These are phyloP conservation scores for Aurelia sp. DNA, from an alignment of 30 jellyfish, hydroid and myxozoan species.

Conservation along the genomic window DNA sequence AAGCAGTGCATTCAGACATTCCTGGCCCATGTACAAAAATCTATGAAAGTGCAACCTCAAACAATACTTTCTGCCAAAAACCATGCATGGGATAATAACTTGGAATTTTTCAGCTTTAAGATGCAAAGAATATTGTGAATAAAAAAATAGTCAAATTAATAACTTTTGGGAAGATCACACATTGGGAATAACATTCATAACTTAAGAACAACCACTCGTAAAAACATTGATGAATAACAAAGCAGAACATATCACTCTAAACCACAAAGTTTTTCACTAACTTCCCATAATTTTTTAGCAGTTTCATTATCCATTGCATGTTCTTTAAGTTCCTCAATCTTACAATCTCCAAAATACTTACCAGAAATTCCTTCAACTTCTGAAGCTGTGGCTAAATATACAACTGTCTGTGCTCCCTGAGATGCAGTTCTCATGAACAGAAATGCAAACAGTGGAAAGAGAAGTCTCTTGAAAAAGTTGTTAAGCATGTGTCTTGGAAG, in stretches of 20 bases:
- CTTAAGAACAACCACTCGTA: background rate
- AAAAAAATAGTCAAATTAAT: too few species aligned
- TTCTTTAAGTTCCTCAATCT: slow-evolving; percentile 51
- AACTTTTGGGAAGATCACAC: background rate
- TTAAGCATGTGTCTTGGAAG: slow-evolving; percentile 68
- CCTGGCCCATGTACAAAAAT: too few species aligned
- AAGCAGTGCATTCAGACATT: too few species aligned
- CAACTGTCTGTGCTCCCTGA: slow-evolving; percentile 90
- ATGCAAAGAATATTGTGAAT: too few species aligned
- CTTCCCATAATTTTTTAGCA: slow-evolving; percentile 76
- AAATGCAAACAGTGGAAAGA: slow-evolving; percentile 65
- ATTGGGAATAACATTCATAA: background rate
- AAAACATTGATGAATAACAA: background rate
- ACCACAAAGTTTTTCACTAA: slow-evolving; percentile 72
- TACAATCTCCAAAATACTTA: slow-evolving; percentile 83
- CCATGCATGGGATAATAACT: too few species aligned
- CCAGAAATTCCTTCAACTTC: slow-evolving; percentile 71
- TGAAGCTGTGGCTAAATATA: slow-evolving; percentile 74
- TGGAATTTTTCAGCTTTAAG: too few species aligned
- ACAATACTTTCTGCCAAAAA: too few species aligned
- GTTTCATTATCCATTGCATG: slow-evolving; percentile 66
- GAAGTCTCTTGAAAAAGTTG: slow-evolving; percentile 26
- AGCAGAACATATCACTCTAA: background rate
- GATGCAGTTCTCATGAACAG: slow-evolving; percentile 74
- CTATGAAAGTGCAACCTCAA: too few species aligned